Evolutionary conservation across 2,797 vertebrate genomes (phyloP).

Genomic region (Taenioides sp.): DNA sequence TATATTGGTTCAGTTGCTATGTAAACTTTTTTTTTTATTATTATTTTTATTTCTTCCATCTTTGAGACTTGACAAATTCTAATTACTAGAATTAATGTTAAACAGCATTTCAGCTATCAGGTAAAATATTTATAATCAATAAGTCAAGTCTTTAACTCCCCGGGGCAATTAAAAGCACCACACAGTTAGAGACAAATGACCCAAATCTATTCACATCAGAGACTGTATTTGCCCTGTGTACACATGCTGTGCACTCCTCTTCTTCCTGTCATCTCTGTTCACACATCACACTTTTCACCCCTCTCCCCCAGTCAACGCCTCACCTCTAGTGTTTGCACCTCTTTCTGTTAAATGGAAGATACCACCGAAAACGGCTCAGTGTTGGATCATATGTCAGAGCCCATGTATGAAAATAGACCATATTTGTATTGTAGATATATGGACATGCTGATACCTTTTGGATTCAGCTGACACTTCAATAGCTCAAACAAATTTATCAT

Average conservation of each 20-base stretch:
- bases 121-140: not conserved
- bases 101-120: not conserved
- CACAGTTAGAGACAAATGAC: not conserved
- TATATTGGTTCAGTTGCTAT: too few species aligned
- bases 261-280: constrained; percentile 21
- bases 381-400: not conserved
- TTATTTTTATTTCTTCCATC: not conserved
- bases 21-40: too few species aligned
- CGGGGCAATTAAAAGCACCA: not conserved
- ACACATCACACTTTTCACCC: constrained; percentile 11
- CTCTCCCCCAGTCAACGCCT: constrained; percentile 52
- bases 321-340: constrained; percentile 31
- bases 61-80: not conserved
- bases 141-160: constrained; percentile 2
- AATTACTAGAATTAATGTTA: not conserved
- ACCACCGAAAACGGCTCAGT: not conserved
- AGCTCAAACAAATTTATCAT: constrained; percentile 24
- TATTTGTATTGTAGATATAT: constrained; percentile 4
- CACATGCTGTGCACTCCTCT: constrained; percentile 2
- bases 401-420: constrained; percentile 10
- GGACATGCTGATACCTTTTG: not conserved
- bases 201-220: constrained; percentile 10
- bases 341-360: constrained; percentile 12
- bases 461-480: constrained; percentile 12
- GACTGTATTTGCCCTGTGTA: not conserved